Percentiles rank a stretch among this genome's conserved stretches.
Evolutionary conservation across 2,797 vertebrate species (phyloP).

Genomic region (Amniataba percoides): DNA sequence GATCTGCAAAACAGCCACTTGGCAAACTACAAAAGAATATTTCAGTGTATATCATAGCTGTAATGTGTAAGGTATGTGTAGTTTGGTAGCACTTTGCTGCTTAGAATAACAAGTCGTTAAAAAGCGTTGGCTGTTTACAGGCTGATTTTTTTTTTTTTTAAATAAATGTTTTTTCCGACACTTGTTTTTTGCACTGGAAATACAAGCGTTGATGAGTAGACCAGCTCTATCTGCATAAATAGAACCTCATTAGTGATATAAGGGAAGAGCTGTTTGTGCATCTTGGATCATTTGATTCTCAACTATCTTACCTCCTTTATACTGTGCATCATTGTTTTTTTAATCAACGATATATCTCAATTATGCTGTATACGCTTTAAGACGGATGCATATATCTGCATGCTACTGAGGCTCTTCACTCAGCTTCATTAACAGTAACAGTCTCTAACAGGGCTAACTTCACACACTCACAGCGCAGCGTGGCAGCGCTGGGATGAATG

Average conservation of each 20-base stretch:
- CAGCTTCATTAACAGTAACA: constrained; percentile 19
- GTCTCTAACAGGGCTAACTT: constrained; percentile 41
- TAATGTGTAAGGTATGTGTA: background rate
- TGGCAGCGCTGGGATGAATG: constrained; percentile 43
- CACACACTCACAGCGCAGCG: constrained; percentile 44
- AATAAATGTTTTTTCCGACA: constrained; percentile 8
- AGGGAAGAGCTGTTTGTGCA: constrained; percentile 25
- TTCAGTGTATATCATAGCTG: constrained; percentile 14
- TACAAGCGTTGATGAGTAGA: constrained; percentile 33
- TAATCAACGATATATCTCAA: background rate
- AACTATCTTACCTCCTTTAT: background rate
- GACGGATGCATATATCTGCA: background rate
- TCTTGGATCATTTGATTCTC: constrained; percentile 16
- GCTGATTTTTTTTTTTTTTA: background rate
- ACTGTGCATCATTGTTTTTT: background rate
- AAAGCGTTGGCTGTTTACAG: constrained; percentile 8
- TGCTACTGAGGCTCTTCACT: background rate
- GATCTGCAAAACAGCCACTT: background rate
- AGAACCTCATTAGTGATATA: constrained; percentile 43
- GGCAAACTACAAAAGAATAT: constrained; percentile 2
- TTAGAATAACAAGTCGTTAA: constrained; percentile 15
- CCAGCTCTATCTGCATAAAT: constrained; percentile 36
- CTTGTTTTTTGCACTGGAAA: constrained; percentile 25
- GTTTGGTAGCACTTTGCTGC: background rate
- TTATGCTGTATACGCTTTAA: background rate